Conservation (phyloP, 1,140 invertebrate genomes). For the Aphelenchoides fujianensis region DNA sequence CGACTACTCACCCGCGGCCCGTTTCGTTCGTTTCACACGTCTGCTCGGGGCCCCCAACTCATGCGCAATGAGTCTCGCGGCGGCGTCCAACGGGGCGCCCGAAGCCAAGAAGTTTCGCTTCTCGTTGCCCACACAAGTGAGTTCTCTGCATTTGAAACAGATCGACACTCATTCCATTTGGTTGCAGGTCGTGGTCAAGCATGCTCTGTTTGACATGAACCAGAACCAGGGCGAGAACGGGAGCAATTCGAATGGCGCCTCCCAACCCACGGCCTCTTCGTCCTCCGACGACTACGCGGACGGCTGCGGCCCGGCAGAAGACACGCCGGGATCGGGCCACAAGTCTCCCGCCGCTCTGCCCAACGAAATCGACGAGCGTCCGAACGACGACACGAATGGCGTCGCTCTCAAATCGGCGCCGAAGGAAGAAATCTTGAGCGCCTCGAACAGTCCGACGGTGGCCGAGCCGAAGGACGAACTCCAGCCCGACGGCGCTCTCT, state of each 20-base stretch:
- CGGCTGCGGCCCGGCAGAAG: not conserved
- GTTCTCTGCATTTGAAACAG: conserved; percentile 26
- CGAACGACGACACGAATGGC: not conserved
- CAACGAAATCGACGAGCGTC: not conserved
- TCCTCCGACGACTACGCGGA: not conserved
- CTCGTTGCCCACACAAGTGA: conserved; percentile 30
- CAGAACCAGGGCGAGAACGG: conserved; percentile 25
- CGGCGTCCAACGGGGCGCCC: conserved; percentile 37
- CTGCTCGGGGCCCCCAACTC: not conserved
- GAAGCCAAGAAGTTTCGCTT: conserved; percentile 43
- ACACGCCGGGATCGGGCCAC: not conserved
- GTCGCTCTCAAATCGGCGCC: too few relatives aligned
- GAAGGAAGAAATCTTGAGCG: too few relatives aligned
- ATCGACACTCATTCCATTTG: conserved; percentile 20
- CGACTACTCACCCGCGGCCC: not conserved
- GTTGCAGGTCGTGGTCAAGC: not conserved
- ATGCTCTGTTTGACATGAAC: conserved; percentile 27
- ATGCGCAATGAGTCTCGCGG: conserved; percentile 35
- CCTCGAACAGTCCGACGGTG: too few relatives aligned
- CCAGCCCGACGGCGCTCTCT: not conserved
- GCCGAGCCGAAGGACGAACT: too few relatives aligned
- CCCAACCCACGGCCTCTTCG: too few relatives aligned
- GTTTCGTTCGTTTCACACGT: not conserved
- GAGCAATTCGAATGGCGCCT: too few relatives aligned
- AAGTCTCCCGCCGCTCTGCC: not conserved